phyloP scores from a whole-genome alignment of 2,113 vertebrate species.

The Sinocyclocheilus rhinocerous region DNA sequence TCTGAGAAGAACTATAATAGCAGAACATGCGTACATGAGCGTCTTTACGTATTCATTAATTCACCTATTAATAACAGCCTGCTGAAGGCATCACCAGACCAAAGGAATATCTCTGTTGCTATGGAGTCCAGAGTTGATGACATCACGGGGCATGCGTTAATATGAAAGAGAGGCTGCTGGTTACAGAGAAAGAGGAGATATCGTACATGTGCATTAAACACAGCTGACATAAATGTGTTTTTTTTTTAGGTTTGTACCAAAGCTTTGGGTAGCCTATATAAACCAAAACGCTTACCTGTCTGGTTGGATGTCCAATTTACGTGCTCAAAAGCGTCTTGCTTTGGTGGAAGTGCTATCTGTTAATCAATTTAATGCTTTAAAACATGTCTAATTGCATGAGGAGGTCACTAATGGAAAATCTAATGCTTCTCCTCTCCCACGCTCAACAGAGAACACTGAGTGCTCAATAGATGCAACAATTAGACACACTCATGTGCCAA shows the following conservation, averaged over 20 bases:
- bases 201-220: neutral
- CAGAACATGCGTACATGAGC: neutral
- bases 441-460: neutral
- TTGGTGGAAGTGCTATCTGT: conserved; percentile 35
- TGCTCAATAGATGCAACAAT: neutral
- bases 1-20: conserved; percentile 22
- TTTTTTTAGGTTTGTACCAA: neutral
- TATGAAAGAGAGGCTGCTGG: conserved; percentile 61
- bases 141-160: conserved; percentile 63
- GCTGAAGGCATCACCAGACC: conserved; percentile 47
- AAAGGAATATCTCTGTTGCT: conserved; percentile 72
- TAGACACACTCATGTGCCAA: neutral
- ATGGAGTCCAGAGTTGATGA: conserved; percentile 74
- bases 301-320: neutral
- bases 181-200: conserved; percentile 33
- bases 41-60: neutral
- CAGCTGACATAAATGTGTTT: neutral
- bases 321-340: neutral
- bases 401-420: conserved; percentile 42
- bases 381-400: conserved; percentile 42
- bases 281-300: neutral
- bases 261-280: neutral
- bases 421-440: conserved; percentile 28
- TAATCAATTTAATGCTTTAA: conserved; percentile 37
- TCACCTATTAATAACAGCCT: conserved; percentile 66